Evolutionary conservation across 2,888 invertebrate species (phyloP).

Genomic region (Microdon myrmicae): DNA sequence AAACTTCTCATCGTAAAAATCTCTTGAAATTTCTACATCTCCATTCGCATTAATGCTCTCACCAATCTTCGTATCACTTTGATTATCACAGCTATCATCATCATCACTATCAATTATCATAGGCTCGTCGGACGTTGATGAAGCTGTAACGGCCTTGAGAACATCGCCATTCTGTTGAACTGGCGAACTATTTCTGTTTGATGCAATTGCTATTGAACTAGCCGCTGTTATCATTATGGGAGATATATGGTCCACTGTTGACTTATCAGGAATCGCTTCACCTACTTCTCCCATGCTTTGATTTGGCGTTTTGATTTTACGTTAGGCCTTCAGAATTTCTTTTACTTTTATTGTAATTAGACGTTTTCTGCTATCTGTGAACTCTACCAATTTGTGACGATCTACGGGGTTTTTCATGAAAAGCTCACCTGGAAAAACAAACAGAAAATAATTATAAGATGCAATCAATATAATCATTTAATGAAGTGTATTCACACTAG

Average conservation of each 20-base stretch:
- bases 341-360: too few relatives aligned
- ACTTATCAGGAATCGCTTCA: constrained; percentile 56
- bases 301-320: neutral
- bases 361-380: too few relatives aligned
- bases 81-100: constrained; percentile 56
- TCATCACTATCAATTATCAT: constrained; percentile 48
- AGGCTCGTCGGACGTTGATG: constrained; percentile 8
- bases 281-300: constrained; percentile 54
- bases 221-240: constrained; percentile 50
- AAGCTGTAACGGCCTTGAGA: constrained; percentile 46
- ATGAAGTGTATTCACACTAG: too few relatives aligned
- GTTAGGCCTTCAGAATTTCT: too few relatives aligned
- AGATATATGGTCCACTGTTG: constrained; percentile 38
- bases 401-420: too few relatives aligned
- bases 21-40: constrained; percentile 31
- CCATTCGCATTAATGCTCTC: constrained; percentile 51
- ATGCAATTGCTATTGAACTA: constrained; percentile 45
- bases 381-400: too few relatives aligned
- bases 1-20: constrained; percentile 20
- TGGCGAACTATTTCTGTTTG: constrained; percentile 53
- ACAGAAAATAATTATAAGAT: too few relatives aligned
- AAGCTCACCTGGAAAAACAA: too few relatives aligned
- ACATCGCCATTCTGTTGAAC: constrained; percentile 59
- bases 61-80: constrained; percentile 30
- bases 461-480: too few relatives aligned